Evolutionary conservation across 2,888 invertebrate genomes (phyloP).

Genomic region (Drosophila borborema): DNA sequence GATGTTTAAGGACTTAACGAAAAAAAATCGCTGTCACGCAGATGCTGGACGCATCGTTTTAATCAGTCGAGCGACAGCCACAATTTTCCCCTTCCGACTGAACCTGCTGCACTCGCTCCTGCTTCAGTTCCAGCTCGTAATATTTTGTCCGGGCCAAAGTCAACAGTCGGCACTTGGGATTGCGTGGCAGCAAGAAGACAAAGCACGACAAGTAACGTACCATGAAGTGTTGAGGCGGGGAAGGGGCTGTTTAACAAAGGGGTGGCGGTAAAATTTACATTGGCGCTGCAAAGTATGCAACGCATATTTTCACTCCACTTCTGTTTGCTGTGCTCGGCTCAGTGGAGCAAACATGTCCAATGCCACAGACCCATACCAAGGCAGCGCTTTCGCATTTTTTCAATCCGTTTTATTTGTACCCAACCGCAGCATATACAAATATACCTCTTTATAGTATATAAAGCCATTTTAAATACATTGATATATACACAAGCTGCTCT

Average conservation of each 20-base stretch:
- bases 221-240: background rate
- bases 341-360: constrained; percentile 36
- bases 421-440: constrained; percentile 10
- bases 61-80: constrained; percentile 68
- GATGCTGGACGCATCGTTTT: constrained; percentile 66
- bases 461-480: too few relatives aligned
- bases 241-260: background rate
- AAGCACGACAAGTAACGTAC: constrained; percentile 28
- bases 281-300: constrained; percentile 72
- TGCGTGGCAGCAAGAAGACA: constrained; percentile 47
- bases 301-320: constrained; percentile 72
- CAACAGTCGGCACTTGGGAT: constrained; percentile 64
- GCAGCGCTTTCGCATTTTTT: constrained; percentile 86
- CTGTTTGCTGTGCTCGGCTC: constrained; percentile 63
- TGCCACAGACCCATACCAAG: constrained; percentile 9
- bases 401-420: constrained; percentile 15
- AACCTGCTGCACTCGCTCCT: background rate
- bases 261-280: constrained; percentile 63
- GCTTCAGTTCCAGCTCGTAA: constrained; percentile 46
- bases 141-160: constrained; percentile 73
- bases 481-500: too few relatives aligned
- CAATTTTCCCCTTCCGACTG: constrained; percentile 5
- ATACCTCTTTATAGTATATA: background rate
- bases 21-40: constrained; percentile 74
- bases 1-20: constrained; percentile 79